Evolutionary conservation across 2,888 invertebrate genomes (phyloP), one percentile per base, ranked within the genome.

Genomic region (Chalcosyrphus nemorum): DNA sequence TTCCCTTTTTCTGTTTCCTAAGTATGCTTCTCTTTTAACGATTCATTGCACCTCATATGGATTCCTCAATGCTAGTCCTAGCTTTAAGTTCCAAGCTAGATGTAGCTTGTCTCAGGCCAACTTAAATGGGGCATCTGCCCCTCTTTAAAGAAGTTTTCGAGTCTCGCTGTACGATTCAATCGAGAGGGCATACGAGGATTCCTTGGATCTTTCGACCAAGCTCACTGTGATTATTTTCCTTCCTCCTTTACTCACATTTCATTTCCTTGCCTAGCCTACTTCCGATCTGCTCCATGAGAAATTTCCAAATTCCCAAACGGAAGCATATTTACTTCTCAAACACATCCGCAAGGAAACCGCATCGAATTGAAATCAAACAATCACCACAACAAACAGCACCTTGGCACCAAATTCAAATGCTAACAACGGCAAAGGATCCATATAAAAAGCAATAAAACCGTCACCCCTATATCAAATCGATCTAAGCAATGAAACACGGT

Each of bases 321-420:
- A 21, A 3, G 13, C 24, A 7, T 1, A 6, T 43, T 11, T 24
- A 21, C 27, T n/a, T 50, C 41, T 21, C 32, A 29, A 21, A 24
- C 6, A 3, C 6, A 6, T 59, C 52, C 80, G 80, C 65, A 72
- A 65, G 80, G 65, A 80, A 66, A 52, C 66, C 72, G 52, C 59
- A 65, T 59, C 43, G 11, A 65, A 71, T 65, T 6, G 9, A 66
- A 66, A 45, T 6, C 35, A 66, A 80, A 74, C 27, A 78, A 63
- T 32, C 13, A 15, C 19, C 17, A 45, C 7, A 0, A 24, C 9
- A 4, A 32, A 27, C n/a, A 13, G 7, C 24, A 78, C 24, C 32
- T 61, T 61, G 2, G n/a, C 13, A 24, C 7, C 59, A 41, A 47
- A 24, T 63, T 45, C 59, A 57, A 45, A 43, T 15, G 54, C 38